Evolutionary conservation across 2,888 invertebrate species (phyloP).

Genomic region (Andricus curvator): DNA sequence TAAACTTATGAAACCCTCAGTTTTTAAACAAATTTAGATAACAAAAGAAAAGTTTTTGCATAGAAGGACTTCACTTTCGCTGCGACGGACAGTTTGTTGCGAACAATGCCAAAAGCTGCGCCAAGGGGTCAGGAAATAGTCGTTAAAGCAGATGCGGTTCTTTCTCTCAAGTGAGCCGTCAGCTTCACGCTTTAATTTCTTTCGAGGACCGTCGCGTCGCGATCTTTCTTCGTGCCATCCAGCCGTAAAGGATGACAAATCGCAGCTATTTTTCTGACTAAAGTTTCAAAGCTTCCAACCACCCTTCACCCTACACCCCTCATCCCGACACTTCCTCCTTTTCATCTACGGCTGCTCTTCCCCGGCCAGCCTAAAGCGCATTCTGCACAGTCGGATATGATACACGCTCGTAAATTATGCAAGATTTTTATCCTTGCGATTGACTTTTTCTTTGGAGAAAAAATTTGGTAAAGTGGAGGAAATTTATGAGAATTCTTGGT

Average conservation of each 20-base stretch:
- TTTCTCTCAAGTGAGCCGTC: conserved; percentile 59
- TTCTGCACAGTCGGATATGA: conserved; percentile 48
- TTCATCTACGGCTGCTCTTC: conserved; percentile 8
- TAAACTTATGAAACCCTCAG: too few species aligned
- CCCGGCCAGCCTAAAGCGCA: conserved; percentile 32
- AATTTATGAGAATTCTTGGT: conserved; percentile 1
- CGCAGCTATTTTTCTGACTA: conserved; percentile 45
- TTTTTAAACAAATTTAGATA: not conserved
- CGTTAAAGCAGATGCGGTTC: conserved; percentile 63
- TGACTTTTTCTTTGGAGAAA: not conserved
- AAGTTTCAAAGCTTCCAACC: conserved; percentile 44
- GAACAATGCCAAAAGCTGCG: conserved; percentile 66
- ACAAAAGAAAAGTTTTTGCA: not conserved
- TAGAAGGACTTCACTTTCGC: not conserved
- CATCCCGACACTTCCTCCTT: conserved; percentile 41
- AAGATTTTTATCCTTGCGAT: conserved; percentile 18
- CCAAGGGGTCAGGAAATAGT: conserved; percentile 61
- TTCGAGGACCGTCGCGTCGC: conserved; percentile 42
- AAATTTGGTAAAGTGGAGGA: not conserved
- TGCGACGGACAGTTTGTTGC: conserved; percentile 59
- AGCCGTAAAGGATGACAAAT: conserved; percentile 54
- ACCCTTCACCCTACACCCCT: not conserved
- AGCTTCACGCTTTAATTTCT: conserved; percentile 65
- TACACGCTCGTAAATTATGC: conserved; percentile 28
- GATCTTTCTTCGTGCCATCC: conserved; percentile 41